Conservation (phyloP, 1,140 invertebrate genomes). For the Telenomus remus region DNA sequence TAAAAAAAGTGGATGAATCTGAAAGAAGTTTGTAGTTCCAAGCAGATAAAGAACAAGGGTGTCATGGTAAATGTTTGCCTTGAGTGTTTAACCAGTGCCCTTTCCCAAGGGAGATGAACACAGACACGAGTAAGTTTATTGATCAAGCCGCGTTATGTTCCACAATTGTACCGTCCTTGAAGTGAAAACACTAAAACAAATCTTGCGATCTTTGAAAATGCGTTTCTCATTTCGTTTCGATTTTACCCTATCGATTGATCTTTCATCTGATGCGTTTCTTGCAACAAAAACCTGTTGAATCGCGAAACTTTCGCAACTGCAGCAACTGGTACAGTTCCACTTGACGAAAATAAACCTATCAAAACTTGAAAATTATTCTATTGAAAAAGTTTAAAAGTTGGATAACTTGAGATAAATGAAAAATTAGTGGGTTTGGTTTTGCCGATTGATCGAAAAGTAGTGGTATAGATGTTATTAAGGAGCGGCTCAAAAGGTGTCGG, state of each 20-base stretch:
- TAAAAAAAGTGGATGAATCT: conserved; percentile 10
- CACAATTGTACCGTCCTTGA: conserved; percentile 45
- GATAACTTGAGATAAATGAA: conserved; percentile 4
- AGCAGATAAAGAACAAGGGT: conserved; percentile 23
- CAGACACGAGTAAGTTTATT: conserved; percentile 44
- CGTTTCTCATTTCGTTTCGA: background rate
- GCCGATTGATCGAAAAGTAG: conserved; percentile 30
- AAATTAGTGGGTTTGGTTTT: conserved; percentile 21
- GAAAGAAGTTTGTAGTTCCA: conserved; percentile 4
- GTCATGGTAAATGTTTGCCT: conserved; percentile 45
- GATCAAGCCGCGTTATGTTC: conserved; percentile 44
- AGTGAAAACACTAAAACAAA: conserved; percentile 31
- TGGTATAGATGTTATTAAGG: conserved; percentile 27
- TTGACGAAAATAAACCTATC: conserved; percentile 13
- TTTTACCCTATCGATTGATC: background rate
- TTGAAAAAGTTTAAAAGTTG: background rate
- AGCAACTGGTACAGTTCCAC: conserved; percentile 21
- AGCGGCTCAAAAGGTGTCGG: conserved; percentile 35
- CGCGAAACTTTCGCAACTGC: background rate
- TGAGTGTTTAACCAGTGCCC: conserved; percentile 48
- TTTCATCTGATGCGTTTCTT: background rate
- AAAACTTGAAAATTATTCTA: background rate
- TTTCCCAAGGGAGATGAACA: conserved; percentile 44
- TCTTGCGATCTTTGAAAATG: conserved; percentile 7
- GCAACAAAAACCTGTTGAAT: conserved; percentile 13